Evolutionary conservation across 2,888 invertebrate genomes (phyloP).

Genomic region (Camponotus fellah): DNA sequence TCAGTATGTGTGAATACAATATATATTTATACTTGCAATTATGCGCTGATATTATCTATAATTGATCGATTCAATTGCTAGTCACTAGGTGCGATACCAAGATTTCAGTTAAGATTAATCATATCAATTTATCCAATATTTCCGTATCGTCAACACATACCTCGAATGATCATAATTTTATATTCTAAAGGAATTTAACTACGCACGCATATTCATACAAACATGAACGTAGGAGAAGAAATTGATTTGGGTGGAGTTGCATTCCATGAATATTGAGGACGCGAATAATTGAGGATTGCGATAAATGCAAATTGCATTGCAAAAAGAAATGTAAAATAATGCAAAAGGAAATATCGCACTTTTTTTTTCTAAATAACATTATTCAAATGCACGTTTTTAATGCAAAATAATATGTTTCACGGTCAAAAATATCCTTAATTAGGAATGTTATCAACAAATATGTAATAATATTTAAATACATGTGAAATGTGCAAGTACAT

Average conservation of each 20-base stretch:
- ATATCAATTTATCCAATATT: not conserved
- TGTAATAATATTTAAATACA: no score
- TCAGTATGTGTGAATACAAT: not conserved
- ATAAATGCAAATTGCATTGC: slow-evolving; percentile 4
- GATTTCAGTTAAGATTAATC: not conserved
- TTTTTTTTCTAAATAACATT: slow-evolving; percentile 2
- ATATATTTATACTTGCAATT: not conserved
- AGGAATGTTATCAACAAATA: not conserved
- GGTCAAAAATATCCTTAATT: not conserved
- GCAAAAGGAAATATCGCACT: not conserved
- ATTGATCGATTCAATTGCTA: not conserved
- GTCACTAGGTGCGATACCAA: not conserved
- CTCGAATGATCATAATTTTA: not conserved
- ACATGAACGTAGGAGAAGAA: not conserved
- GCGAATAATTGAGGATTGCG: not conserved
- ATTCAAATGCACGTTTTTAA: not conserved
- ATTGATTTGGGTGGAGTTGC: not conserved
- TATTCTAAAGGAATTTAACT: slow-evolving; percentile 7
- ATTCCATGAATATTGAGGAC: slow-evolving; percentile 7
- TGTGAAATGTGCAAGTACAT: no score
- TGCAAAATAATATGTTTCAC: not conserved
- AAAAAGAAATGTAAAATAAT: not conserved
- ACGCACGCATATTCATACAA: not conserved
- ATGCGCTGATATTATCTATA: not conserved
- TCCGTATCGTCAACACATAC: not conserved